phyloP scores from a whole-genome alignment of 2,888 invertebrate genomes.

The Drosophila maculinotata region DNA sequence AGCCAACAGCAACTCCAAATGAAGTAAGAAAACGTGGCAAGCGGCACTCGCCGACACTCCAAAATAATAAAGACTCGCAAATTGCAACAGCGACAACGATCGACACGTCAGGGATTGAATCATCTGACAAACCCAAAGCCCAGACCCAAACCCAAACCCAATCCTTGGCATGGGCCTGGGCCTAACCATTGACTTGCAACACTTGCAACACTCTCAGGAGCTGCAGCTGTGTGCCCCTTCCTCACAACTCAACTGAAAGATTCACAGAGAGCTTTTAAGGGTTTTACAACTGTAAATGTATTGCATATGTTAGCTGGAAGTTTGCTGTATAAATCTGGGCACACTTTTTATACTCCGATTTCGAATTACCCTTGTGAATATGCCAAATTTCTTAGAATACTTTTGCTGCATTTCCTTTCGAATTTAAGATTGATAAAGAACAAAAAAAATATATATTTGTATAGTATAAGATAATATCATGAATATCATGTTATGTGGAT shows the following conservation, averaged over 20 bases:
- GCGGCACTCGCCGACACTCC: constrained; percentile 62
- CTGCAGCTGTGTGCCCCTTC: constrained; percentile 19
- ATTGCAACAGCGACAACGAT: constrained; percentile 45
- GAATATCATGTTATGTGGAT: too few relatives aligned
- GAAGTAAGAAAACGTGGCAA: constrained; percentile 73
- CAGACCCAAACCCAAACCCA: background rate
- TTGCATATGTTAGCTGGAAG: too few relatives aligned
- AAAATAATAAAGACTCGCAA: constrained; percentile 28
- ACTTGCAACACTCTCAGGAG: constrained; percentile 32
- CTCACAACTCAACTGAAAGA: background rate
- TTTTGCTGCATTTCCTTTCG: too few relatives aligned
- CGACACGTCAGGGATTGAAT: constrained; percentile 22
- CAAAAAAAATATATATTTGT: too few relatives aligned
- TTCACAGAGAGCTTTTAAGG: background rate
- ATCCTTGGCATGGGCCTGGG: constrained; percentile 1
- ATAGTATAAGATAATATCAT: too few relatives aligned
- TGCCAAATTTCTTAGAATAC: too few relatives aligned
- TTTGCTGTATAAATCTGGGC: too few relatives aligned
- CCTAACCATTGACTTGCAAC: constrained; percentile 42
- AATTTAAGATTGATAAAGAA: too few relatives aligned
- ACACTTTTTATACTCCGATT: too few relatives aligned
- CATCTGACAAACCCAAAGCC: constrained; percentile 1
- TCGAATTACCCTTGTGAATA: too few relatives aligned
- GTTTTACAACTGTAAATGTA: background rate
- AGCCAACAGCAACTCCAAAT: constrained; percentile 34